phyloP scores from a whole-genome alignment of 1,140 invertebrate genomes.

The Conopomorpha cramerella region DNA sequence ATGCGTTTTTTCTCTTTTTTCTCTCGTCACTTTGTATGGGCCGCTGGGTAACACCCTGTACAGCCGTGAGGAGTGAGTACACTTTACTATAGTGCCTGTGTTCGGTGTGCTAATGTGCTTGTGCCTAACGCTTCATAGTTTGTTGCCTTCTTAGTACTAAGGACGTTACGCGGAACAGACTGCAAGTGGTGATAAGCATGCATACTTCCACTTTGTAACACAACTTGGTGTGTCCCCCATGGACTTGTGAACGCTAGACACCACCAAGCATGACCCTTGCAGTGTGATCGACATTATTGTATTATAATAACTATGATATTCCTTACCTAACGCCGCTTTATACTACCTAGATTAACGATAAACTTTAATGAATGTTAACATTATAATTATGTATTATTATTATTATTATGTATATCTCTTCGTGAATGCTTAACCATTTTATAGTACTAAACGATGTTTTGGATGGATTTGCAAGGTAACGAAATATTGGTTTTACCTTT shows the following conservation, averaged over 20 bases:
- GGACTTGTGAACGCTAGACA: conserved; percentile 17
- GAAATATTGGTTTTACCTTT: too few relatives aligned
- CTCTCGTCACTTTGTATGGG: conserved; percentile 62
- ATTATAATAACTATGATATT: conserved; percentile 18
- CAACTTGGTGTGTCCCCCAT: conserved; percentile 17
- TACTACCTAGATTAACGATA: conserved; percentile 31
- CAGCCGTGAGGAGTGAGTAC: conserved; percentile 62
- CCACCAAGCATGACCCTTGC: conserved; percentile 41
- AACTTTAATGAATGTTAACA: conserved; percentile 50
- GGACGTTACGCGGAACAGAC: conserved; percentile 34
- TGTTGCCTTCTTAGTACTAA: conserved; percentile 37
- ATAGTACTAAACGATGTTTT: conserved; percentile 38
- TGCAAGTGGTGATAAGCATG: conserved; percentile 39
- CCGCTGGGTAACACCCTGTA: conserved; percentile 58
- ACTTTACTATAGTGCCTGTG: conserved; percentile 58
- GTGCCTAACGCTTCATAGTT: conserved; percentile 50
- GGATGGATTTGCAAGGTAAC: conserved; percentile 56
- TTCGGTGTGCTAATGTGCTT: conserved; percentile 55
- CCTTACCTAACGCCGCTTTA: conserved; percentile 48
- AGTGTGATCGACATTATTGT: conserved; percentile 27
- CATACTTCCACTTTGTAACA: conserved; percentile 20
- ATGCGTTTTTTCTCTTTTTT: conserved; percentile 63
- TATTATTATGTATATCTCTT: too few relatives aligned
- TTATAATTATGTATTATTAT: too few relatives aligned
- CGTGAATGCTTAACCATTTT: conserved; percentile 51